Evolutionary conservation across 2,797 vertebrate genomes (phyloP).

Genomic region (Notoglanidium macrostoma): DNA sequence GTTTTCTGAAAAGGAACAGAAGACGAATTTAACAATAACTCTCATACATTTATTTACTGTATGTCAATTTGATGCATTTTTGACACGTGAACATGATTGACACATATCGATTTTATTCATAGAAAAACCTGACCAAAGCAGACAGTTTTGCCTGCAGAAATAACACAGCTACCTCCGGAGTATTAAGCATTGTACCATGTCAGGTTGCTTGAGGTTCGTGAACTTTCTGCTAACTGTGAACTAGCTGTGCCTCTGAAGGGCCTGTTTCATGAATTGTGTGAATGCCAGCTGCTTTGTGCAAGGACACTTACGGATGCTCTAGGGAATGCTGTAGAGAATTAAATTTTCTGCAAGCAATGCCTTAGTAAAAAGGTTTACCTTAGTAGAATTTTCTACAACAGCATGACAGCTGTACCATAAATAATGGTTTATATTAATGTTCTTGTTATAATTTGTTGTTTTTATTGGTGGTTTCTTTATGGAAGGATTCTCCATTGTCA

Average conservation of each 20-base stretch:
- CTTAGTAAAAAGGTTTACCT: neutral
- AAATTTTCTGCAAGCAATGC: neutral
- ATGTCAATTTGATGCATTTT: neutral
- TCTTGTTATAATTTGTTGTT: neutral
- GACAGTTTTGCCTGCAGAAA: neutral
- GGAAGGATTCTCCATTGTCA: neutral
- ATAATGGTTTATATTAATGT: neutral
- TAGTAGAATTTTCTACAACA: neutral
- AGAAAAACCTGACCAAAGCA: neutral
- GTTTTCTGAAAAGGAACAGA: neutral
- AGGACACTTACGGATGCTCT: constrained; percentile 10
- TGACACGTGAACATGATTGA: neutral
- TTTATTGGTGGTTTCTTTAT: neutral
- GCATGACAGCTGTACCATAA: neutral
- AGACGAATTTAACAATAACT: neutral
- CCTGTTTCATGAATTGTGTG: neutral
- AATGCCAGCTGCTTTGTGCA: constrained; percentile 11
- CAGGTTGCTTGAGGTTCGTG: neutral
- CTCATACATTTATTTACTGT: neutral
- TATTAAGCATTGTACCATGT: neutral
- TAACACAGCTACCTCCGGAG: neutral
- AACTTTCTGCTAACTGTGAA: neutral
- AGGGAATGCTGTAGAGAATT: constrained; percentile 11
- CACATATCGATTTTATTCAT: neutral
- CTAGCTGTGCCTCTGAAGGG: neutral